Evolutionary conservation across 2,888 invertebrate genomes (phyloP), one percentile per base, ranked within the genome.

Genomic region (Stegophylla sp.): DNA sequence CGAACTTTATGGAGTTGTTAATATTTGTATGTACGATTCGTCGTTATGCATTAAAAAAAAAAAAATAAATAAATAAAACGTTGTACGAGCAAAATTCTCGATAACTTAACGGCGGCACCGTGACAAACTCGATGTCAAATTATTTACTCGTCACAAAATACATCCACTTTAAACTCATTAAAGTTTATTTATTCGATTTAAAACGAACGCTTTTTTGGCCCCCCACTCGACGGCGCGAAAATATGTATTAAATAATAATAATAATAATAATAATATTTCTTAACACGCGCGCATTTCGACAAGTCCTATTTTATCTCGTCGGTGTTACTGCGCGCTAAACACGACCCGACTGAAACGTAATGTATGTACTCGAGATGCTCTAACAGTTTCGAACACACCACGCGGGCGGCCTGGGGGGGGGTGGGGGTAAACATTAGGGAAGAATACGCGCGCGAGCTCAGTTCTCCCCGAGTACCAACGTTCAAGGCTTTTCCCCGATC

Each of bases 141-240:
- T 59, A 73, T 61, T 61, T 45, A 73, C 59, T 73, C n/a, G n/a
- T 28, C 45, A 20, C 45, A n/a, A 45, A 73, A 73, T 41, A 61
- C 13, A 59, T n/a, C 26, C 20, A 45, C 45, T 61, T 45, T 61
- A 20, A 72, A 34, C 34, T 34, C 7, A 7, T 34, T 34, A 34
- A 56, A 73, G 45, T 73, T 73, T 61, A 73, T 45, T 73, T 73
- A 45, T 59, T 73, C 26, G n/a, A 28, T 45, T 61, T 45, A 45
- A 51, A 5, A n/a, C 20, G 13, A 26, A 73, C 41, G 41, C 15
- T 56, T 56, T 72, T n/a, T n/a, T n/a, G n/a, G n/a, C n/a, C n/a
- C n/a, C 5, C 41, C 17, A 41, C 17, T 43, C 56, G 56, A 56
- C 56, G 41, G 43, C 5, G 41, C 56, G 56, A 56, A 41, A 56